Evolutionary conservation across 2,113 vertebrate genomes (phyloP), one percentile per base, ranked within the genome.

Genomic region (Perognathus longimembris): DNA sequence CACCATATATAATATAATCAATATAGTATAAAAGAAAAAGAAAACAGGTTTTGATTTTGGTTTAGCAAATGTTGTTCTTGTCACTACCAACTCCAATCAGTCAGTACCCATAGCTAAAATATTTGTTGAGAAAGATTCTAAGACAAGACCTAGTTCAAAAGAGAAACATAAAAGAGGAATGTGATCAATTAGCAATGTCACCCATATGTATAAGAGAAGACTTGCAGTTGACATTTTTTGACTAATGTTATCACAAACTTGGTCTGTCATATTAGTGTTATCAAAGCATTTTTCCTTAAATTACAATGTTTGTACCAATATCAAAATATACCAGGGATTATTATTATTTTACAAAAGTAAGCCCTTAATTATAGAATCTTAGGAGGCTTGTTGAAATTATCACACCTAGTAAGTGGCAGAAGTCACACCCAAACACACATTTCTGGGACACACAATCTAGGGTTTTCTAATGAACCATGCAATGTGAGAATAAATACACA

Each of bases 31-130:
- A 80, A 70, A 40, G 24, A 80, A 71, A 40, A 30, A 77, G 86
- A 91, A 74, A 88, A 85, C 20, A 45, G 7, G 71, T 75, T 95
- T 73, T 77, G 45, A 85, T 80, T 90, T 59, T 14, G 7, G n/a
- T 40, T 93, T 85, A 63, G 15, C 26, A 66, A 93, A 59, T 71
- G 3, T 69, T 88, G 91, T 89, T 73, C 89, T 77, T 26, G 2
- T 73, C 38, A 45, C 14, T 63, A 76, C 21, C 28, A 75, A 57
- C 26, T 57, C 24, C 3, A 87, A 6, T 71, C n/a, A 61, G 8
- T 80, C 14, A 57, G 30, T 20, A 71, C 22, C 63, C 3, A 18
- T 45, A 24, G 21, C 32, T 63, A 73, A 85, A 21, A 83, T 24
- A 77, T 45, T 6, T 64, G 4, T 11, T 50, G 15, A 54, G 22